Percentiles rank a stretch among this genome's conserved stretches.
These are phyloP conservation scores for Oopsacas minuta DNA, from an alignment of 37 sponge, comb jelly and placozoan genomes.

Conservation along the genomic window DNA sequence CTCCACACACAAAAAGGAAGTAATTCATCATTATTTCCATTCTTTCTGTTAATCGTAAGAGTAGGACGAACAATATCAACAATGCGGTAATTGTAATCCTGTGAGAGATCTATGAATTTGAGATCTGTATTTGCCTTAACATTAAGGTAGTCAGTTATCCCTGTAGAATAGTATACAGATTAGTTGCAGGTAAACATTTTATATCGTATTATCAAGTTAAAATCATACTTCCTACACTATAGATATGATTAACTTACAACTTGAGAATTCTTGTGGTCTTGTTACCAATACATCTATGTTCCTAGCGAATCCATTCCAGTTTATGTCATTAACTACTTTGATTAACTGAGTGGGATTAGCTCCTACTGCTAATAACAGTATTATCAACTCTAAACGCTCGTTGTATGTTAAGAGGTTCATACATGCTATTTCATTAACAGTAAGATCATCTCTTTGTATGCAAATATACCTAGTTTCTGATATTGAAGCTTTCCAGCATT, in stretches of 20 bases:
- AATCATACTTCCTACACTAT: no score
- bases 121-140: not conserved
- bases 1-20: not conserved
- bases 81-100: not conserved
- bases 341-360: not conserved
- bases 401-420: not conserved
- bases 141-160: not conserved
- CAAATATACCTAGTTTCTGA: not conserved
- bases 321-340: not conserved
- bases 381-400: not conserved
- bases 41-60: not conserved
- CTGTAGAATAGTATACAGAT: not conserved
- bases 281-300: not conserved
- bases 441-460: not conserved
- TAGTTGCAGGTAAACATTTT: no score
- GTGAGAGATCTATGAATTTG: not conserved
- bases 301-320: not conserved
- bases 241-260: not conserved
- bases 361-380: not conserved
- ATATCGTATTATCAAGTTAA: no score
- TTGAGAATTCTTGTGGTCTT: not conserved
- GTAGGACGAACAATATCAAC: not conserved
- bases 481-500: not conserved
- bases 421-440: not conserved
- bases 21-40: not conserved